Evolutionary conservation across 2,797 vertebrate species (phyloP).

Genomic region (Sebastolobus altivelis): DNA sequence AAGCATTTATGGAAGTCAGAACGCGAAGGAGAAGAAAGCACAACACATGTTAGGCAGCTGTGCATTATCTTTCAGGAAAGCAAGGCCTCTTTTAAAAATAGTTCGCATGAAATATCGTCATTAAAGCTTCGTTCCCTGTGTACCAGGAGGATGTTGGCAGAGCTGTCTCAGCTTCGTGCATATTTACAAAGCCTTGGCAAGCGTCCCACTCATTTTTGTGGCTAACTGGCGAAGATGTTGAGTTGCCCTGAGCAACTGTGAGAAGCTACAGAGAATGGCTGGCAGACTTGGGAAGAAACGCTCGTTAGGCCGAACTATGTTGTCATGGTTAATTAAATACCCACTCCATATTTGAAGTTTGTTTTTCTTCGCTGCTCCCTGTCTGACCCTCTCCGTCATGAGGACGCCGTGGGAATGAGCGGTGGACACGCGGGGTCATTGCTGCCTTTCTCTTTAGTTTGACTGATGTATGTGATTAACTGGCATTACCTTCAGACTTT

Average conservation of each 20-base stretch:
- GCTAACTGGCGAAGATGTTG: constrained; percentile 70
- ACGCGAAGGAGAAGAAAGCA: not conserved
- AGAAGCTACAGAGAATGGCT: constrained; percentile 61
- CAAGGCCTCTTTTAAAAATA: constrained; percentile 62
- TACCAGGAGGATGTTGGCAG: constrained; percentile 61
- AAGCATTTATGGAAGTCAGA: constrained; percentile 31
- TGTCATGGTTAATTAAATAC: constrained; percentile 78
- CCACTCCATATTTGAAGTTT: constrained; percentile 65
- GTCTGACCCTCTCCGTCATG: constrained; percentile 54
- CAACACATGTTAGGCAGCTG: constrained; percentile 67
- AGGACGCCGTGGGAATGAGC: constrained; percentile 51
- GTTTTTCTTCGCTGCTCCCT: constrained; percentile 54
- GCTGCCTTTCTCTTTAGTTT: constrained; percentile 43
- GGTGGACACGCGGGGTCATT: constrained; percentile 30
- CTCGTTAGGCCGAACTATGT: constrained; percentile 66
- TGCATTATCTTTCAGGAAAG: constrained; percentile 47
- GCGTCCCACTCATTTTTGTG: constrained; percentile 65
- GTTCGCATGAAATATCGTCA: constrained; percentile 61
- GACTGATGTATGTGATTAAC: constrained; percentile 67
- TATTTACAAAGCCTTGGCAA: constrained; percentile 72
- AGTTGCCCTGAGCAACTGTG: constrained; percentile 74
- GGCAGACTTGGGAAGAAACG: constrained; percentile 64
- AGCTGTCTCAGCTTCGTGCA: constrained; percentile 62
- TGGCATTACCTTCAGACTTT: constrained; percentile 47
- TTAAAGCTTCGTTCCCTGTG: constrained; percentile 54